Base-by-base conservation (phyloP, 2,113 vertebrate genomes). In the Lampris incognitus region DNA sequence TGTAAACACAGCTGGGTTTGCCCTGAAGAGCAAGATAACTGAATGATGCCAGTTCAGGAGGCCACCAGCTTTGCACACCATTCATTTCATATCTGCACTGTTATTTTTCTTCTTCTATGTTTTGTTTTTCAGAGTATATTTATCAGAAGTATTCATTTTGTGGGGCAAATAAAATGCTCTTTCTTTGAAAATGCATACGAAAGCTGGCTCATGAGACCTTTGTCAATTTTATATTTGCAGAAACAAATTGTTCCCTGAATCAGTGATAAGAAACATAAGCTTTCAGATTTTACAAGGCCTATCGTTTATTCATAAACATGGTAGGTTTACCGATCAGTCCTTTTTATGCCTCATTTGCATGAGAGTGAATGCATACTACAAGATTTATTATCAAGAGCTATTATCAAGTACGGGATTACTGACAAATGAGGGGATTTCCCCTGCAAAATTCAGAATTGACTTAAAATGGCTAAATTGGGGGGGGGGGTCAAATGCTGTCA, bases 201-300 rank as follows among this genome's bases (percentile, higher is more conserved):
- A n/a, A 75, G n/a, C 55, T 57, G 54, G 49, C 58, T 86, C 71
- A 79, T 81, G 58, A 72, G 66, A 74, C 81, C 65, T 82, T 6
- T 90, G 59, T 88, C 13, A 51, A 86, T 91, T 92, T 39, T 95
- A 90, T 82, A 81, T 94, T 94, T 93, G 40, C 96, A 99, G 98
- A 96, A 98, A 92, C 94, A 99, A 97, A 89, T 93, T 98, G 92
- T 98, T 99, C 83, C 96, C 98, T 0, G 98, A 99, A 83, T 98
- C 98, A 87, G 96, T 96, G 92, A 96, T 98, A 95, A 96, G 98
- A 95, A 99, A 99, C 91, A 98, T 99, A 94, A 96, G 96, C 95
- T 99, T 97, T 95, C 98, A 99, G 84, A 98, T 99, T 94, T 88
- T 99, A 80, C 98, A 99, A 94, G 98, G 98, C 66, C 92, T 99